phyloP scores from a whole-genome alignment of 2,113 vertebrate species.

The Ceratotherium simum region DNA sequence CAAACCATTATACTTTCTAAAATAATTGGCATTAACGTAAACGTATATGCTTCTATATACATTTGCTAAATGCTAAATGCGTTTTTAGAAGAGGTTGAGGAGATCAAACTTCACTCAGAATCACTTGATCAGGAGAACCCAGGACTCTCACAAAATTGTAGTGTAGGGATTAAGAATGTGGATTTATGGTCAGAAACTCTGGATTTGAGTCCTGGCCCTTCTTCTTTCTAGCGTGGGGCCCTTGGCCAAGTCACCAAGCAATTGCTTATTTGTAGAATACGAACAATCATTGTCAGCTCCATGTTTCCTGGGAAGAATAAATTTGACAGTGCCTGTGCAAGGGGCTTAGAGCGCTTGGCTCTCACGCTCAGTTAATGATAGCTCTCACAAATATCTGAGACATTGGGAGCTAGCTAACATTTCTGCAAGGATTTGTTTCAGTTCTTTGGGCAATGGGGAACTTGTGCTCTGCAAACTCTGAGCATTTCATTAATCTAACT shows the following conservation, averaged over 20 bases:
- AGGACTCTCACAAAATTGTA: neutral
- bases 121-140: neutral
- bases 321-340: rapidly evolving
- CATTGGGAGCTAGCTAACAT: neutral
- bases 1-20: neutral
- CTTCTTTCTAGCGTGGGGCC: neutral
- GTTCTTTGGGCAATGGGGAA: neutral
- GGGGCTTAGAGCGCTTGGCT: neutral
- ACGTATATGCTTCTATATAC: too few species aligned
- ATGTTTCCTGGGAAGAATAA: neutral
- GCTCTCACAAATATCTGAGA: neutral
- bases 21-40: neutral
- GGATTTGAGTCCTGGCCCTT: neutral
- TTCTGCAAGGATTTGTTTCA: neutral
- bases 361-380: neutral
- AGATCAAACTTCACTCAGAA: neutral
- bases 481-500: neutral
- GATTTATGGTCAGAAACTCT: neutral
- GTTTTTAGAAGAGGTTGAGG: neutral
- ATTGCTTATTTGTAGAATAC: neutral
- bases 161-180: neutral
- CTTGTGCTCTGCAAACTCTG: neutral
- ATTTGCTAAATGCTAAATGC: neutral
- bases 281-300: neutral
- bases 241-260: neutral